phyloP scores from a whole-genome alignment of 2,113 vertebrate species.

The Antigone vipio region DNA sequence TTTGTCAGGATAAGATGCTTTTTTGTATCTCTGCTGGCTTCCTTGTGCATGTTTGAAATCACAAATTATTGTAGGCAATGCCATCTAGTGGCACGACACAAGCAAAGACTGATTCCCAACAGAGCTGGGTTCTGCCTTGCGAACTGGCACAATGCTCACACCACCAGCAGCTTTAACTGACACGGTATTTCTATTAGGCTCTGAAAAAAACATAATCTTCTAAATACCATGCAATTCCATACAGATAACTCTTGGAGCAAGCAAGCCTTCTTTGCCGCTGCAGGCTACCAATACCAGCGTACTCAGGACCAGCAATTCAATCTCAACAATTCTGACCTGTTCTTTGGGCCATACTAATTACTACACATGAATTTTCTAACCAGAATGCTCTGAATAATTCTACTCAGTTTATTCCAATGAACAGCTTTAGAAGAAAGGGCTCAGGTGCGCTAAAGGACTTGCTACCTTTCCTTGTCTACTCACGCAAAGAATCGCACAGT shows the following conservation, averaged over 20 bases:
- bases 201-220: not conserved
- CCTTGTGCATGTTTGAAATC: fast-evolving
- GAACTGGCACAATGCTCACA: not conserved
- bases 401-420: not conserved
- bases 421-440: not conserved
- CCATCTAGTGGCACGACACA: constrained; percentile 63
- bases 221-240: not conserved
- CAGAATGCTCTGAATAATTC: not conserved
- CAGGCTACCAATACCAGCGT: not conserved
- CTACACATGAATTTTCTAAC: fast-evolving
- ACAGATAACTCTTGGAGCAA: not conserved
- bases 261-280: not conserved
- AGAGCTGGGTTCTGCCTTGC: not conserved
- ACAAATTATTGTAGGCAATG: not conserved
- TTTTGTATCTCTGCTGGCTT: not conserved
- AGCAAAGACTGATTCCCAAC: not conserved
- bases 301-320: not conserved
- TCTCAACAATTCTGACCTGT: not conserved
- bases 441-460: not conserved
- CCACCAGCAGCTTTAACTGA: not conserved
- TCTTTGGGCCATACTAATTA: not conserved
- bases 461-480: not conserved
- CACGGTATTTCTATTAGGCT: not conserved
- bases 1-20: not conserved
- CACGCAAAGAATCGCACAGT: not conserved